Evolutionary conservation across 2,888 invertebrate genomes (phyloP).

Genomic region (Sminthurinus aureus): DNA sequence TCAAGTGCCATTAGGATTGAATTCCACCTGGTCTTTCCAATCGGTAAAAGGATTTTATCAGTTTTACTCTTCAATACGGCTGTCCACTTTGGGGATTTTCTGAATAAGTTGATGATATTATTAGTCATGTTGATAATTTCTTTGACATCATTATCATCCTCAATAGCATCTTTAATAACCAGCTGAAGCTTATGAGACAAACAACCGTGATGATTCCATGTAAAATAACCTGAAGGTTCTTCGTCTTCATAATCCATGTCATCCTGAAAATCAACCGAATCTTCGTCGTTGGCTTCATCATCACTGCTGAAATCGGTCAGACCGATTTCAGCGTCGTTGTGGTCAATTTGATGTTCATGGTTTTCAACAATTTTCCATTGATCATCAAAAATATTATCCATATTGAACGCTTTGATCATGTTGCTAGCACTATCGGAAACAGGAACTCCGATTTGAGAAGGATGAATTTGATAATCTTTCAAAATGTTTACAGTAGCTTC

Average conservation of each 20-base stretch:
- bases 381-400: constrained; percentile 2
- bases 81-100: constrained; percentile 8
- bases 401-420: constrained; percentile 13
- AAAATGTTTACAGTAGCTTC: not conserved
- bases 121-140: not conserved
- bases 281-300: not conserved
- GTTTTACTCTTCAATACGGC: not conserved
- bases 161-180: constrained; percentile 13
- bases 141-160: not conserved
- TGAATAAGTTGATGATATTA: constrained; percentile 1
- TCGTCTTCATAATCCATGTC: not conserved
- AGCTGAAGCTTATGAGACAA: constrained; percentile 13
- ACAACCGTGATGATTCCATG: constrained; percentile 21
- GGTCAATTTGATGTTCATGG: not conserved
- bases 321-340: not conserved
- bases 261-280: not conserved
- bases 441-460: constrained; percentile 14
- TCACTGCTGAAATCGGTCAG: constrained; percentile 14
- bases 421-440: not conserved
- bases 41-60: not conserved
- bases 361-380: not conserved
- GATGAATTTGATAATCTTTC: not conserved
- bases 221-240: not conserved
- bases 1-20: not conserved
- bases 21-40: constrained; percentile 17